A percentile compares a stretch with the other conserved stretches of the same genome.
Conservation (phyloP, 1,140 invertebrate genomes). For the Antheraea pernyi region DNA sequence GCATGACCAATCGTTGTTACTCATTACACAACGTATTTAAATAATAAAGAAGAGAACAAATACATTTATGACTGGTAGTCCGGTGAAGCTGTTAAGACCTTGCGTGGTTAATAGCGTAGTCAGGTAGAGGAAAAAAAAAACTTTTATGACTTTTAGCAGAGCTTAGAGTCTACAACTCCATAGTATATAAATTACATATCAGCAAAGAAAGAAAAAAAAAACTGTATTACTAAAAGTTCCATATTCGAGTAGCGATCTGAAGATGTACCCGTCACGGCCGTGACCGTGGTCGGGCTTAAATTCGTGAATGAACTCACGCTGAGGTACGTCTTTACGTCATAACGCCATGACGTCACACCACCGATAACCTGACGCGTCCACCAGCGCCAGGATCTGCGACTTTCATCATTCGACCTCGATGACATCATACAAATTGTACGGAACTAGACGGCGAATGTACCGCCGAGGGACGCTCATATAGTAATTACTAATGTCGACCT, state of each 20-base stretch:
- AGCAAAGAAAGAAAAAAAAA: too few relatives aligned
- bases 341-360: conserved; percentile 37
- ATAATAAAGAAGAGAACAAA: too few relatives aligned
- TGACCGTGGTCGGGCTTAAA: conserved; percentile 49
- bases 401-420: conserved; percentile 27
- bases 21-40: too few relatives aligned
- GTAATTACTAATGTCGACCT: neutral
- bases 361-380: conserved; percentile 33
- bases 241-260: neutral
- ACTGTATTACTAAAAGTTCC: neutral
- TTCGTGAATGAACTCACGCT: conserved; percentile 67
- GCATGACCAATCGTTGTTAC: too few relatives aligned
- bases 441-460: neutral
- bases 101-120: too few relatives aligned
- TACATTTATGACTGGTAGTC: too few relatives aligned
- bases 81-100: too few relatives aligned
- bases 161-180: too few relatives aligned
- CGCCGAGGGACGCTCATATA: neutral
- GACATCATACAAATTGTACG: conserved; percentile 7
- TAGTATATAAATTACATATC: too few relatives aligned
- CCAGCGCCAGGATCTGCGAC: conserved; percentile 34
- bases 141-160: too few relatives aligned
- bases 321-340: conserved; percentile 48
- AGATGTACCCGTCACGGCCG: conserved; percentile 27
- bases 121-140: too few relatives aligned